Conservation (phyloP, 2,888 invertebrate species). For the Nephrotoma flavescens region DNA sequence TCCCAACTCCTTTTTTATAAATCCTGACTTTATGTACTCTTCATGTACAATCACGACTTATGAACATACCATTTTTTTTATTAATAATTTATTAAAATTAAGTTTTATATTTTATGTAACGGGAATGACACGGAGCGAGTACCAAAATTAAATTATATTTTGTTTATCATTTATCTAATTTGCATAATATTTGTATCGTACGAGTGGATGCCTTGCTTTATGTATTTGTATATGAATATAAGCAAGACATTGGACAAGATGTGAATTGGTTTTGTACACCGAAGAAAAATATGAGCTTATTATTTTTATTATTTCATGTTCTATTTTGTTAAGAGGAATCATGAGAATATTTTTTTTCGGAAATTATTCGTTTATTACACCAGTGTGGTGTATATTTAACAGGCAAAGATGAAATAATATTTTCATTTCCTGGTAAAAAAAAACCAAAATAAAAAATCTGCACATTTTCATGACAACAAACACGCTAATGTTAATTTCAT, state of each 20-base stretch:
- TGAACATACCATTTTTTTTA: background rate
- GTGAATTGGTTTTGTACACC: background rate
- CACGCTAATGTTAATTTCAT: background rate
- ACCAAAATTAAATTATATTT: background rate
- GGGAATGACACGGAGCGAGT: background rate
- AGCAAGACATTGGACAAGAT: too few relatives aligned
- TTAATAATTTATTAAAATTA: background rate
- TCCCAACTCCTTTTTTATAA: background rate
- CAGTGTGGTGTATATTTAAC: too few relatives aligned
- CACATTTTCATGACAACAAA: background rate
- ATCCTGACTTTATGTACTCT: background rate
- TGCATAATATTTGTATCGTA: background rate
- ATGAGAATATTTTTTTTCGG: background rate
- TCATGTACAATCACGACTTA: background rate
- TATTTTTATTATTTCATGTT: background rate
- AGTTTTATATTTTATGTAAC: background rate
- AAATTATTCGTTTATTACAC: background rate
- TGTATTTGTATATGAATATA: too few relatives aligned
- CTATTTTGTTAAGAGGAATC: background rate
- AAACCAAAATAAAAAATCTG: background rate
- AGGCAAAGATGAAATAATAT: background rate
- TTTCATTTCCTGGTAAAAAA: background rate
- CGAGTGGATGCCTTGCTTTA: too few relatives aligned
- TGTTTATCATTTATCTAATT: background rate
- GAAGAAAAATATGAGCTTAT: background rate